Conservation (phyloP, 2,797 vertebrate genomes). For the Phoeniculus purpureus region DNA sequence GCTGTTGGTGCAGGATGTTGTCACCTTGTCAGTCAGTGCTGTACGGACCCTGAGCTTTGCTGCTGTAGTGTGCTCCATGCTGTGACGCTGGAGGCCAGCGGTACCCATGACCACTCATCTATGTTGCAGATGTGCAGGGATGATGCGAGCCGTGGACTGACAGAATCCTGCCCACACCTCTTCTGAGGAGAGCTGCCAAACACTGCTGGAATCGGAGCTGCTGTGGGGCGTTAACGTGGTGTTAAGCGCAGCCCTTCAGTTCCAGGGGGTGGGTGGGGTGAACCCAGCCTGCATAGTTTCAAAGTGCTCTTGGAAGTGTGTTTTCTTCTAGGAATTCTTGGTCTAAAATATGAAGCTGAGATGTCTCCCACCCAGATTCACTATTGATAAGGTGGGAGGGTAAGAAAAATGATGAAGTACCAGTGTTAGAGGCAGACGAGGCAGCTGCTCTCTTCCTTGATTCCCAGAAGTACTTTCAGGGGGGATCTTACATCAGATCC, state of each 20-base stretch:
- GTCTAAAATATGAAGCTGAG: background rate
- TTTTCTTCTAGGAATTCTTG: background rate
- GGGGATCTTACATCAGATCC: background rate
- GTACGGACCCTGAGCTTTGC: background rate
- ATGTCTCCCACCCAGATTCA: background rate
- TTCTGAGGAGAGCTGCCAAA: constrained; percentile 1
- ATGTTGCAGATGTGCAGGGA: background rate
- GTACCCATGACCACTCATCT: background rate
- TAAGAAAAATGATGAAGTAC: background rate
- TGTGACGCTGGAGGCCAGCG: background rate
- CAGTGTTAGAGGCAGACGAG: background rate
- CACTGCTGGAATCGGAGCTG: background rate
- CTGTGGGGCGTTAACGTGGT: background rate
- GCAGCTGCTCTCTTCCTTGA: background rate
- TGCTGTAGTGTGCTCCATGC: background rate
- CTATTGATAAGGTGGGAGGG: background rate
- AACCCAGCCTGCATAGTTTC: background rate
- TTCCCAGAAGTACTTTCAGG: background rate
- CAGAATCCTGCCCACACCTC: background rate
- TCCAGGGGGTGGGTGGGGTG: constrained; percentile 8
- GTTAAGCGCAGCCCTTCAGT: background rate
- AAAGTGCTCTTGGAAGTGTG: background rate
- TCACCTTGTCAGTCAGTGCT: background rate
- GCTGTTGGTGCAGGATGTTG: background rate
- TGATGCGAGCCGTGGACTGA: constrained; percentile 3